A percentile compares a stretch with the other conserved stretches of the same genome.
Conservation (phyloP, 2,797 vertebrate species). For the Chelidonichthys spinosus region DNA sequence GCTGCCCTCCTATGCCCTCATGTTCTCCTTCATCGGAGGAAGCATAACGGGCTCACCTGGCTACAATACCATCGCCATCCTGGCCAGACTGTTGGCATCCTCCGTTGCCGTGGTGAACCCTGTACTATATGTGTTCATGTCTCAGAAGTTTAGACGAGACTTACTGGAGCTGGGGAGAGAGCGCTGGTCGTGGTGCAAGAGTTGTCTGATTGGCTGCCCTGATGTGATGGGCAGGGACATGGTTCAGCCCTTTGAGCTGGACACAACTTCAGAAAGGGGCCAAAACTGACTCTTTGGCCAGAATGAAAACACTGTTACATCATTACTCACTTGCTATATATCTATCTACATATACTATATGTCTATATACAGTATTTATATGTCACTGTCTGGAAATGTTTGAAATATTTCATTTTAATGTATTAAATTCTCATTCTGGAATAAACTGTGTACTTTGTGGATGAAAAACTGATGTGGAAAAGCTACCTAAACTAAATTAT, state of each 20-base stretch:
- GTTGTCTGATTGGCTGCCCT: conserved; percentile 54
- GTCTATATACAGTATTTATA: neutral
- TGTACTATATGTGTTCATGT: conserved; percentile 83
- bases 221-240: conserved; percentile 58
- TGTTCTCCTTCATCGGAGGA: conserved; percentile 80
- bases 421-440: neutral
- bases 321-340: neutral
- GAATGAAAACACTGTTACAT: conserved; percentile 20
- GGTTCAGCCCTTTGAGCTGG: conserved; percentile 79
- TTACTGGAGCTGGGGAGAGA: conserved; percentile 67
- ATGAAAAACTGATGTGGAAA: conserved; percentile 1
- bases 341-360: neutral
- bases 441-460: conserved; percentile 1
- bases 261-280: conserved; percentile 68
- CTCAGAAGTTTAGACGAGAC: conserved; percentile 82
- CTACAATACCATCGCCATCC: conserved; percentile 60
- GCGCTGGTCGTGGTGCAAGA: conserved; percentile 60
- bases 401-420: neutral
- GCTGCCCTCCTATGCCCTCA: conserved; percentile 85
- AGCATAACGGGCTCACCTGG: conserved; percentile 7
- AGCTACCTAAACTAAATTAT: neutral
- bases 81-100: conserved; percentile 80
- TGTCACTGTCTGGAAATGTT: neutral
- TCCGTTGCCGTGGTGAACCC: conserved; percentile 84
- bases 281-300: conserved; percentile 47